A percentile compares a stretch with the other conserved stretches of the same genome.
Conservation (phyloP, 2,797 vertebrate genomes). For the Coregonus suidteri region DNA sequence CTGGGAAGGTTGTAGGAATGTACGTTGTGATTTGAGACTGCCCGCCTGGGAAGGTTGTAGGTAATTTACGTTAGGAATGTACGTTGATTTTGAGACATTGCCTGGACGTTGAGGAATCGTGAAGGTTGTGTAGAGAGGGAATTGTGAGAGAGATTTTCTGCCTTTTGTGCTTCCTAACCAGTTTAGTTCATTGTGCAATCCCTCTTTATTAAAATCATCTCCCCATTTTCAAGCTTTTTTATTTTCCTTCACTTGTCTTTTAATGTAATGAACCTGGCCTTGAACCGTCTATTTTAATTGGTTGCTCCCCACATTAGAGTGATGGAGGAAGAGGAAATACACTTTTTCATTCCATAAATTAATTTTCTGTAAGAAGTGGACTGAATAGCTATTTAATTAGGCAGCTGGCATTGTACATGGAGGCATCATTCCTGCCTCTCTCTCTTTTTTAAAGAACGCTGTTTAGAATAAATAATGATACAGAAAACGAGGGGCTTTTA, state of each 20-base stretch:
- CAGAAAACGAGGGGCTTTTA: slow-evolving; percentile 31
- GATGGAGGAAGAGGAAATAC: slow-evolving; percentile 15
- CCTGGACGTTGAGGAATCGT: no score
- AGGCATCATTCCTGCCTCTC: slow-evolving; percentile 50
- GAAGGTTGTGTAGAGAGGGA: no score
- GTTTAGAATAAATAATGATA: slow-evolving; percentile 34
- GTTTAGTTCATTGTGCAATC: slow-evolving; percentile 36
- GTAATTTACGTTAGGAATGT: no score
- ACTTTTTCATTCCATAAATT: slow-evolving; percentile 66
- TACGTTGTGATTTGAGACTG: no score
- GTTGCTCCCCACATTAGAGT: slow-evolving; percentile 19
- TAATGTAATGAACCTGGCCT: slow-evolving; percentile 56
- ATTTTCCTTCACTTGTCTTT: slow-evolving; percentile 8
- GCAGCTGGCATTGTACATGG: slow-evolving; percentile 61
- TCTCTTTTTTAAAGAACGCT: background rate
- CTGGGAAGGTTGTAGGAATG: no score
- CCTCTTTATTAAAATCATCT: slow-evolving; percentile 52
- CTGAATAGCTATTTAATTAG: slow-evolving; percentile 64
- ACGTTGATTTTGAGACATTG: no score
- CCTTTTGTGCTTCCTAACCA: slow-evolving; percentile 25
- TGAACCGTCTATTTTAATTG: slow-evolving; percentile 39
- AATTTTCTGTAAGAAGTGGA: slow-evolving; percentile 59
- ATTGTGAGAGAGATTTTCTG: background rate
- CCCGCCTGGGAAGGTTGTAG: no score
- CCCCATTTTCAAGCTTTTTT: slow-evolving; percentile 7